Evolutionary conservation across 2,113 vertebrate genomes (phyloP).

Genomic region (Amazona vittata): DNA sequence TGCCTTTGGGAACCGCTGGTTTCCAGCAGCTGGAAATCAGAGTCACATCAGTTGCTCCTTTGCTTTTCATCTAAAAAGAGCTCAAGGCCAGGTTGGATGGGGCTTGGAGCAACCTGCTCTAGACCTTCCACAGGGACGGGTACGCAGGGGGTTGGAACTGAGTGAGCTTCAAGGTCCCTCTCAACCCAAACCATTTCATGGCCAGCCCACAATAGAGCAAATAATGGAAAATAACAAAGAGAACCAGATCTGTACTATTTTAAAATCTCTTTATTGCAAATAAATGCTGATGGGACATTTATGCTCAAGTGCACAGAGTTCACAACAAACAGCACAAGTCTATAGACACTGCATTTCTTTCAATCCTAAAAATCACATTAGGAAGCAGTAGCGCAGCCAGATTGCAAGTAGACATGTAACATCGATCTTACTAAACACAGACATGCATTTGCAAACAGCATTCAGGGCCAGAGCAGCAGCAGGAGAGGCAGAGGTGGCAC

Average conservation of each 20-base stretch:
- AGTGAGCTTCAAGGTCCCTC: background rate
- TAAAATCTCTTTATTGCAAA: conserved; percentile 12
- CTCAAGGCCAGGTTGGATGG: background rate
- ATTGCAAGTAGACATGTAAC: background rate
- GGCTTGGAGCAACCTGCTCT: background rate
- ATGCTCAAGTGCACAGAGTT: background rate
- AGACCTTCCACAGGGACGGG: no score
- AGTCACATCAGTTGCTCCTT: background rate
- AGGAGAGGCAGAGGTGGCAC: background rate
- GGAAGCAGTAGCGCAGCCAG: background rate
- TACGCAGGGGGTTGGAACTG: background rate
- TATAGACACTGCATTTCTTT: background rate
- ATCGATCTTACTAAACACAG: rapidly evolving
- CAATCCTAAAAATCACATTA: background rate
- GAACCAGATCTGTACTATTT: background rate
- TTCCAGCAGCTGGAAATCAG: background rate
- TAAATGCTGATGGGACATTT: background rate
- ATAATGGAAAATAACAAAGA: background rate
- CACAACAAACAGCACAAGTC: background rate
- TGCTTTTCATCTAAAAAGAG: background rate
- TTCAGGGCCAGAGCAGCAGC: background rate
- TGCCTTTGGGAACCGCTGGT: background rate
- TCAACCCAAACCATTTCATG: background rate
- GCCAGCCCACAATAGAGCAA: rapidly evolving
- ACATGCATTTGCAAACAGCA: background rate